Base-by-base conservation (phyloP, 2,888 invertebrate species). In the Leptopterna dolabrata region DNA sequence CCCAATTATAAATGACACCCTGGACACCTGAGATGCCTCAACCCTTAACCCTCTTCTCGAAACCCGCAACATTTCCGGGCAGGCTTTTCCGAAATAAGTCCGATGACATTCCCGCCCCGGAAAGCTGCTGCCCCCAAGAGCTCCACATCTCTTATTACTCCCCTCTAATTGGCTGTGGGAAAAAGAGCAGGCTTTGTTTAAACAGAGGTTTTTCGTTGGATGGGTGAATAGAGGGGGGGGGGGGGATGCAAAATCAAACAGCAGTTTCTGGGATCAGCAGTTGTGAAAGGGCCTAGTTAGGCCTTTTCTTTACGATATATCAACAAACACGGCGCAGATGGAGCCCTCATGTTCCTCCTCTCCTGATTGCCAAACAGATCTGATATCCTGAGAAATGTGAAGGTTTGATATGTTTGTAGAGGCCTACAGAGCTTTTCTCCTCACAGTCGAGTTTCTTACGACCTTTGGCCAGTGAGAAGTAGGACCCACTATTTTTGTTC, bases 291-390 rank as follows among this genome's bases (percentile, higher is more conserved):
- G 47, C 83, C 70, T 83, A 70, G 83, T 83, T 83, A 83, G 83
- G 83, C 83, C 83, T 83, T 83, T 83, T 83, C 83, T 83, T 83
- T 30, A 83, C 83, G 70, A 55, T 83, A 70, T 70, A 83, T 51
- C 83, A 83, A 83, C 83, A 83, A 83, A 83, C 83, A 81, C 51
- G 45, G 36, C 76, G 51, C 63, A 83, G 55, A 70, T 70, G 83
- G 70, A 83, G 70, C 83, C 83, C 83, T 70, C 83, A 83, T 83
- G 83, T 81, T 81, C 80, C 24, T 14, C 16, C 19, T 36, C 11
- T 41, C 19, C 45, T 16, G 63, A 70, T 70, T 83, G 63, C 70
- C 41, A n/a, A 63, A 63, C 13, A 24, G 36, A 55, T 30, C 76
- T 29, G 43, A 45, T 78, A 45, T 78, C 78, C 27, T 63, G 63